Base-by-base conservation (phyloP, 2,113 vertebrate genomes). In the Misgurnus mizolepis region DNA sequence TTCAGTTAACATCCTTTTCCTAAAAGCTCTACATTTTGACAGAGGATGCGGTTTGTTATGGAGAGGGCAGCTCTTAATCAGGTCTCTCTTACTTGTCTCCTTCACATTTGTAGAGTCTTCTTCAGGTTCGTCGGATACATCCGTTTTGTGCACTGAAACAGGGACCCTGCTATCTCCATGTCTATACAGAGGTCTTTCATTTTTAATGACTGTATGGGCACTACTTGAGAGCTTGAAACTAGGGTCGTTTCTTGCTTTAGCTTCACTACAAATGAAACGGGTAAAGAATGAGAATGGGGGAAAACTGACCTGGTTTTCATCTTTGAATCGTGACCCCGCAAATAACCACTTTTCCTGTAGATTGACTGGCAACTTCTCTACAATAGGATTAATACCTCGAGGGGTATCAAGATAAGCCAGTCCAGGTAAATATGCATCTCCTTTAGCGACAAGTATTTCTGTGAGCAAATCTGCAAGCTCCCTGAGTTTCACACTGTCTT, bases 371-470 rank as follows among this genome's bases (percentile, higher is more conserved):
- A n/a, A n/a, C n/a, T n/a, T n/a, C n/a, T n/a, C n/a, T n/a, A n/a
- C n/a, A n/a, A n/a, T n/a, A n/a, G n/a, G n/a, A n/a, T n/a, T n/a
- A n/a, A n/a, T n/a, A n/a, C n/a, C n/a, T n/a, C n/a, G 6, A 58
- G 78, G 27, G 5, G 70, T 83, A 27, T 88, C 78, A 0, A 88
- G 61, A 39, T 85, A 85, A 0, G 43, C 34, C 45, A 86, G 60
- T 0, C 79, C 85, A 7, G 83, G 68, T 8, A 85, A 15, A 12
- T 79, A 84, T 0, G 50, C 76, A 55, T 87, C 80, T 1, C 40
- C n/a, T 62, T 82, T 82, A 4, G 82, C 82, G 6, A 70, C 53
- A 8, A 75, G 75, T 0, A 87, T 39, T 41, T 87, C 82, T 61
- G 45, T 64, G 18, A 84, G 66, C 11, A 88, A 22, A 22, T 22